Evolutionary conservation across 2,888 invertebrate species (phyloP), one percentile per base, ranked within the genome.

Genomic region (Lithosia quadra): DNA sequence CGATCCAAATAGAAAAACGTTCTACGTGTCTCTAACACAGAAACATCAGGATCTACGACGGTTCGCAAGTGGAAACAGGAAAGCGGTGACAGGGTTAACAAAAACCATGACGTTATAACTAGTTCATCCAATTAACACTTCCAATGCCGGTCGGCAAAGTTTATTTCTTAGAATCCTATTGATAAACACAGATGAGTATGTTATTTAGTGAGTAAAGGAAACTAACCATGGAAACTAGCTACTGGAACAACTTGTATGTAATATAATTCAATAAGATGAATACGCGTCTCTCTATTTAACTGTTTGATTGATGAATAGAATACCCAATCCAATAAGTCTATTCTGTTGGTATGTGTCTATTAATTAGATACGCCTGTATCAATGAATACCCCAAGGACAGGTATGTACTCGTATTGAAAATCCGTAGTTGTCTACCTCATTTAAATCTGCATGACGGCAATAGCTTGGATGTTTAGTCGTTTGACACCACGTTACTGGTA

Each of bases 51-150:
- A 82, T 82, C 72, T 81, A 69, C 71, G 73, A 69, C 71, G 53
- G 64, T 68, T 63, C 57, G 53, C 56, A 55, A 74, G 72, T 70
- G 59, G 22, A 72, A 67, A 76, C 76, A 77, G 81, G 83, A 81
- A 82, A 81, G 70, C 71, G 56, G 66, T 75, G 78, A 72, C 72
- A 75, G 71, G 49, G 68, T 71, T 73, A 65, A 57, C 73, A 79
- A 82, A 82, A 83, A 81, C 72, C 21, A 73, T 36, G 64, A 71
- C 71, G 56, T 60, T 64, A 57, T 69, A 75, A 77, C 80, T 79
- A 76, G 81, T 79, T 79, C 85, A 81, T 83, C 85, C 86, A 86
- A 86, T 86, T 86, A 86, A 82, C 80, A 81, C 84, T 83, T 81
- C 84, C 86, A 77, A 36, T 60, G 49, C 43, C 18, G 22, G n/a